phyloP scores from a whole-genome alignment of 2,888 invertebrate genomes.

The Tachina fera region DNA sequence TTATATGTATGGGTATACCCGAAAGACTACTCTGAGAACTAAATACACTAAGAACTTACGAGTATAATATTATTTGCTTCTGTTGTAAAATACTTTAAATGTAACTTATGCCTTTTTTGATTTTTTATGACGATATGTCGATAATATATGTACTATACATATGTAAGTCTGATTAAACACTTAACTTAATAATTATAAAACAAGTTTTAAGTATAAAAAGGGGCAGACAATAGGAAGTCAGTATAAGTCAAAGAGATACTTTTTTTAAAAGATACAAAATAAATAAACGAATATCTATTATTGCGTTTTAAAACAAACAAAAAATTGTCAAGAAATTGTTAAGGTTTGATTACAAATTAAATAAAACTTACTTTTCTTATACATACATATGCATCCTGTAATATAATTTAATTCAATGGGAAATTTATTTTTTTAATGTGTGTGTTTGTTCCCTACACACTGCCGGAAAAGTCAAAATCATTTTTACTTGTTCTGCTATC shows the following conservation, averaged over 20 bases:
- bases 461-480: slow-evolving; percentile 28
- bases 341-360: background rate
- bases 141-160: background rate
- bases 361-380: background rate
- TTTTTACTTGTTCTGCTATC: slow-evolving; percentile 37
- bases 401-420: background rate
- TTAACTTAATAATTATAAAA: slow-evolving; percentile 47
- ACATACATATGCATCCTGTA: background rate
- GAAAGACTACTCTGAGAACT: background rate
- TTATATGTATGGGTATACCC: no score
- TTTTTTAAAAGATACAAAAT: background rate
- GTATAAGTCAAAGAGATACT: background rate
- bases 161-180: slow-evolving; percentile 27
- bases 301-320: background rate
- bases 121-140: no score
- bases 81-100: no score
- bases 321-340: background rate
- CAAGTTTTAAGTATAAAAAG: slow-evolving; percentile 40
- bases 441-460: slow-evolving; percentile 46
- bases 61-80: no score
- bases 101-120: no score
- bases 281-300: background rate
- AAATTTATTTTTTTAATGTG: slow-evolving; percentile 37
- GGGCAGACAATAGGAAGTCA: slow-evolving; percentile 1
- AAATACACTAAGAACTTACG: no score